phyloP scores from a whole-genome alignment of 2,888 invertebrate genomes.

The Polydrusus cervinus region DNA sequence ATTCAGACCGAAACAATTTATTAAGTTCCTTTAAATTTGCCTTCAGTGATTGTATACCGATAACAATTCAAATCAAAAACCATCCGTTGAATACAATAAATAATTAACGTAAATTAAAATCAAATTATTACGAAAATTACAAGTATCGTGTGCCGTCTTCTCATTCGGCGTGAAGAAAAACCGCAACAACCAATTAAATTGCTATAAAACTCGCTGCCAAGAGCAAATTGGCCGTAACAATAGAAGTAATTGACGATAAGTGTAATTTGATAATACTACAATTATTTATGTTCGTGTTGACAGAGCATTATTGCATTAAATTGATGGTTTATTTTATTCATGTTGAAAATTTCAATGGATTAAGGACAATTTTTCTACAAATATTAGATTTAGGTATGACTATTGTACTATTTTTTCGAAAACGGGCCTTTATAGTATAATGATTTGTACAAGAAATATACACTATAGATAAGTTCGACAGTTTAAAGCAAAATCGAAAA shows the following conservation, averaged over 20 bases:
- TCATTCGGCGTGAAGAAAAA: slow-evolving; percentile 44
- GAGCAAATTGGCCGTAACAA: slow-evolving; percentile 39
- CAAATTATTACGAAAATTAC: slow-evolving; percentile 30
- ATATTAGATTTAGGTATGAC: too few relatives aligned
- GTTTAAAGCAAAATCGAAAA: too few relatives aligned
- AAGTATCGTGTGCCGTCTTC: slow-evolving; percentile 28
- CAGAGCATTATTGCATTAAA: slow-evolving; percentile 3
- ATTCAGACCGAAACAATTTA: neutral
- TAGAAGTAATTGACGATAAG: slow-evolving; percentile 29
- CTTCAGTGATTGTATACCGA: neutral
- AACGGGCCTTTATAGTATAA: too few relatives aligned
- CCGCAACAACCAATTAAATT: slow-evolving; percentile 43
- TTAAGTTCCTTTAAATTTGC: neutral
- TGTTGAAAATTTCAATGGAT: neutral
- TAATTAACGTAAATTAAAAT: slow-evolving; percentile 5
- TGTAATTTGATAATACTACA: slow-evolving; percentile 20
- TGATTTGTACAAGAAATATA: too few relatives aligned
- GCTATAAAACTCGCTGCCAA: slow-evolving; percentile 36
- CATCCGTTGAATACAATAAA: neutral
- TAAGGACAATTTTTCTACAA: neutral
- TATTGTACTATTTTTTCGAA: too few relatives aligned
- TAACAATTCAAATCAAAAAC: slow-evolving; percentile 12
- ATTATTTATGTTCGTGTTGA: slow-evolving; percentile 20
- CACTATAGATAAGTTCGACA: too few relatives aligned
- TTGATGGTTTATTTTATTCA: neutral